A percentile compares a stretch with the other conserved stretches of the same genome.
phyloP scores from a whole-genome alignment of 2,113 vertebrate species.

The Pelecanoides urinatrix region DNA sequence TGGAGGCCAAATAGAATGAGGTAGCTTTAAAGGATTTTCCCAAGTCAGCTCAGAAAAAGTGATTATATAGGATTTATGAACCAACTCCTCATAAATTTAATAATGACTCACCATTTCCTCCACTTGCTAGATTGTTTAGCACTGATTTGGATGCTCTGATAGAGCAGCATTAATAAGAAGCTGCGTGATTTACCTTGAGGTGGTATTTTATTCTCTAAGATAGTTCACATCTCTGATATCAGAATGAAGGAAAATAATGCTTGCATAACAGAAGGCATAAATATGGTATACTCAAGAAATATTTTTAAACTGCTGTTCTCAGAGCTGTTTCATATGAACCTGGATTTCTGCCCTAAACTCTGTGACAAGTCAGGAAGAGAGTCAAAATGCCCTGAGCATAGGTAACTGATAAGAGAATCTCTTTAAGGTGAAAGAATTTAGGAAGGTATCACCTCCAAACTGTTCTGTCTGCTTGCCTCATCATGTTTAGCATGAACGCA shows the following conservation, averaged over 20 bases:
- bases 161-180: constrained; percentile 10
- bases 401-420: neutral
- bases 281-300: neutral
- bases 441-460: neutral
- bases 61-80: constrained; percentile 60
- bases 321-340: neutral
- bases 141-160: constrained; percentile 14
- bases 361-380: neutral
- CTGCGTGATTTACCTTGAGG: neutral
- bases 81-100: constrained; percentile 48
- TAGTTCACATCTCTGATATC: neutral
- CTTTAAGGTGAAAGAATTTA: neutral
- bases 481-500: neutral
- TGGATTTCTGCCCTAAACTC: neutral
- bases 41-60: constrained; percentile 60
- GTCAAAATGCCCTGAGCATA: neutral
- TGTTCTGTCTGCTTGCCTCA: neutral
- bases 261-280: neutral
- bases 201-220: constrained; percentile 13
- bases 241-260: constrained; percentile 31
- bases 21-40: constrained; percentile 57
- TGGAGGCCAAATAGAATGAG: constrained; percentile 46
- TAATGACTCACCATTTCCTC: constrained; percentile 43
- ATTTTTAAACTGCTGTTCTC: neutral
- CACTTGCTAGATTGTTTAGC: constrained; percentile 41